phyloP scores from a whole-genome alignment of 2,888 invertebrate species.

The Temnothorax rugatulus region DNA sequence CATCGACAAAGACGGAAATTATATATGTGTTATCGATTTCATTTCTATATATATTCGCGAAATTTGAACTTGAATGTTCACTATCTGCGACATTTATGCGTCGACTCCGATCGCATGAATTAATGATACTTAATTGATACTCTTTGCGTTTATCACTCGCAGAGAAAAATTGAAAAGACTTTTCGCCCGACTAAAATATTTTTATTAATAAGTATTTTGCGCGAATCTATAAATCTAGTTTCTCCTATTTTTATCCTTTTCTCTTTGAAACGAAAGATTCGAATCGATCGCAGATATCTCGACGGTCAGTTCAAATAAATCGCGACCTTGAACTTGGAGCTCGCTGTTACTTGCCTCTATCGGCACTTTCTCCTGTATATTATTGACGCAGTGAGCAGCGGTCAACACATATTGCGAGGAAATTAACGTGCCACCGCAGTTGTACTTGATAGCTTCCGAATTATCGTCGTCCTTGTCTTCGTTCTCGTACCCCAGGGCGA shows the following conservation, averaged over 20 bases:
- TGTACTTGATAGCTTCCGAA: conserved; percentile 71
- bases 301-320: neutral
- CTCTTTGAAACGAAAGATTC: neutral
- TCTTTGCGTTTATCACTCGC: neutral
- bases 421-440: conserved; percentile 82
- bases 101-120: neutral
- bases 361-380: conserved; percentile 75
- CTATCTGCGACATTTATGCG: neutral
- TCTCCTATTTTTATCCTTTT: neutral
- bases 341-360: conserved; percentile 74
- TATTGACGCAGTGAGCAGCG: conserved; percentile 83
- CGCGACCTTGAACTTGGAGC: conserved; percentile 28
- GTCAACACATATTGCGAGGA: conserved; percentile 79
- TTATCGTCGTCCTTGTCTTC: conserved; percentile 52
- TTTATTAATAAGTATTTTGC: neutral
- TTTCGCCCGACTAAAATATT: neutral
- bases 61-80: neutral
- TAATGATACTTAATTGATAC: neutral
- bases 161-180: neutral
- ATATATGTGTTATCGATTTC: neutral
- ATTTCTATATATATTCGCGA: neutral
- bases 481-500: conserved; percentile 79
- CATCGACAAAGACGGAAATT: neutral
- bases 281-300: neutral
- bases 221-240: neutral